These are phyloP conservation scores for Prochilodus magdalenae DNA, from an alignment of 2,113 vertebrate genomes.

Conservation along the genomic window DNA sequence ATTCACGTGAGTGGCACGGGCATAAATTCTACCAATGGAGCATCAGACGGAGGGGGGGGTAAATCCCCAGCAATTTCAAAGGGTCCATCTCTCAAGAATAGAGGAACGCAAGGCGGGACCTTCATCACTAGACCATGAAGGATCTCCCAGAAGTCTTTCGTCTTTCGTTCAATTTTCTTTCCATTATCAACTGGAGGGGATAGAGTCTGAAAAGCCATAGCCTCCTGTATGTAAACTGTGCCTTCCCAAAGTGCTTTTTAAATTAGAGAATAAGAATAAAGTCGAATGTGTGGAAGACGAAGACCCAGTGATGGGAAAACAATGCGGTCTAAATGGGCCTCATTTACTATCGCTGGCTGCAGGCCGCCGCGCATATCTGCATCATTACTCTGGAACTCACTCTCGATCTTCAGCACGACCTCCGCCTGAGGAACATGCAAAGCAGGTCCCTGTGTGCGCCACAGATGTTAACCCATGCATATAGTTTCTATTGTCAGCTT, in stretches of 20 bases:
- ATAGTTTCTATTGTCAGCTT: not conserved
- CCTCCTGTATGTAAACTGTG: not conserved
- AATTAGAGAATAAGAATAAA: constrained; percentile 39
- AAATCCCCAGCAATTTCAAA: not conserved
- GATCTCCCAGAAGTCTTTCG: not conserved
- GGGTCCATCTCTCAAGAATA: not conserved
- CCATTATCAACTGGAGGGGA: constrained; percentile 8
- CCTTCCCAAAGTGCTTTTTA: not conserved
- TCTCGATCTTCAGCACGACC: constrained; percentile 38
- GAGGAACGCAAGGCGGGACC: not conserved
- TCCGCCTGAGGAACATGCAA: constrained; percentile 24
- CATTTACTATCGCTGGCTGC: constrained; percentile 49
- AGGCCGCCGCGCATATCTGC: constrained; percentile 35
- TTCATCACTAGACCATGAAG: constrained; percentile 22
- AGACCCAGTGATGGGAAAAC: constrained; percentile 37
- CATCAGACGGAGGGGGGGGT: not conserved
- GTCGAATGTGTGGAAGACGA: not conserved
- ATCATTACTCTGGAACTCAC: constrained; percentile 52
- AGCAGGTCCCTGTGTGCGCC: constrained; percentile 3
- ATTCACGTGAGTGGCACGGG: constrained; percentile 4
- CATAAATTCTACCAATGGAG: constrained; percentile 12
- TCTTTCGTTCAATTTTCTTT: constrained; percentile 23
- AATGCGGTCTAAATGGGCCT: constrained; percentile 47
- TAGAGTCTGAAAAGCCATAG: not conserved
- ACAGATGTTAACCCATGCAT: constrained; percentile 34